Percentiles rank a stretch among this genome's conserved stretches.
Conservation (phyloP, 1,140 invertebrate genomes). For the Pseudomyrmex sp. region DNA sequence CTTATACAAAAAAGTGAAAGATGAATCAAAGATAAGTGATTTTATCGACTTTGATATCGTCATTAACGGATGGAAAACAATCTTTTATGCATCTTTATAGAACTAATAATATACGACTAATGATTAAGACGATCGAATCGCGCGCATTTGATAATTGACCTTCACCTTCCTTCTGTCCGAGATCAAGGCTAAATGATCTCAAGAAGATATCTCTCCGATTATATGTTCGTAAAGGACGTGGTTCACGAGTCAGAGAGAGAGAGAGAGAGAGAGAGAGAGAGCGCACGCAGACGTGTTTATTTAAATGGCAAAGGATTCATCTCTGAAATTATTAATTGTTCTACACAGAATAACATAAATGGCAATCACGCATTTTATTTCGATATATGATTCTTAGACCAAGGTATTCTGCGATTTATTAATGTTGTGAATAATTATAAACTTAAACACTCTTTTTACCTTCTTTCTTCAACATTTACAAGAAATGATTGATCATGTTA, state of each 20-base stretch:
- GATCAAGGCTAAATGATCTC: conserved; percentile 71
- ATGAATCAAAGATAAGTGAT: conserved; percentile 6
- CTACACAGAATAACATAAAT: no score
- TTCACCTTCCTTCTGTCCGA: conserved; percentile 67
- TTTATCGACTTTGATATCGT: neutral
- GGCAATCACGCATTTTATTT: no score
- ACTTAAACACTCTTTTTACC: no score
- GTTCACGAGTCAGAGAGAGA: neutral
- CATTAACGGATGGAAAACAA: conserved; percentile 12
- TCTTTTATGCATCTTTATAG: neutral
- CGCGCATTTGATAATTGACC: conserved; percentile 62
- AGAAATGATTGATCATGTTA: no score
- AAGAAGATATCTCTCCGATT: conserved; percentile 14
- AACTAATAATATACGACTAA: conserved; percentile 37
- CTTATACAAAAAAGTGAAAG: conserved; percentile 25
- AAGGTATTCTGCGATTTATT: no score
- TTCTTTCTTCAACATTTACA: no score
- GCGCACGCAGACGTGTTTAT: neutral
- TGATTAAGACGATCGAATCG: conserved; percentile 26
- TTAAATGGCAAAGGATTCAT: neutral
- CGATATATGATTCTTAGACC: no score
- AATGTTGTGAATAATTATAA: no score
- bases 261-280: neutral
- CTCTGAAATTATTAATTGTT: neutral
- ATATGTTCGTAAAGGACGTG: conserved; percentile 12